Evolutionary conservation across 2,113 vertebrate genomes (phyloP), one percentile per base, ranked within the genome.

Genomic region (Coracopsis vasa): DNA sequence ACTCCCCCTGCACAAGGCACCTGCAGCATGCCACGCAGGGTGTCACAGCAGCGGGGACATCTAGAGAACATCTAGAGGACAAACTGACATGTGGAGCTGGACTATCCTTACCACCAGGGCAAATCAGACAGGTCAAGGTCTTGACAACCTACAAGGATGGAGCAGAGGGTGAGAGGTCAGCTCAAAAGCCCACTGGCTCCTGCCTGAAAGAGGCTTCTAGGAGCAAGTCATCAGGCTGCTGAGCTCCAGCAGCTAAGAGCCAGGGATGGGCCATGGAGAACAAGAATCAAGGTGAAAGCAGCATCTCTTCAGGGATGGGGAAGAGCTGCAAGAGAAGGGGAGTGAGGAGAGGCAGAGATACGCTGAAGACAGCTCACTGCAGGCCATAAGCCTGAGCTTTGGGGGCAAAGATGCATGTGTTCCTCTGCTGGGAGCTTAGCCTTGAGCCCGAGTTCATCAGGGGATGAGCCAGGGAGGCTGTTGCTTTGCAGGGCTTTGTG

Each of bases 351-450:
- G 29, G 47, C 47, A 50, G 45, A 37, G 25, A 72, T 7, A 13
- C 0, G 10, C 33, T 75, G 37, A 21, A 13, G 41, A 16, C 23
- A 51, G 77, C 35, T n/a, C 17, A 33, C n/a, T 28, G 19, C 1
- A 1, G 31, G 54, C 37, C 28, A 13, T 6, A 17, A 44, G 41
- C 42, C 42, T 62, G 35, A 69, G 44, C 37, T 19, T 1, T 23
- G 31, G 14, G 53, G 35, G 21, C 47, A 54, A 1, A 0, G 0
- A 9, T 31, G n/a, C 33, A 23, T 13, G 16, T 28, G 25, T 1
- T 6, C 16, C 48, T 56, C 20, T 39, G 13, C 8, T 44, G 73
- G 35, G 8, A 54, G 50, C 67, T 56, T 11, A 20, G 35, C 47
- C 74, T 29, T 24, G 24, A 62, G 61, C 28, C 37, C 1, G 16